Conservation (phyloP, 1,140 invertebrate species). For the Drosophila tropicalis region DNA sequence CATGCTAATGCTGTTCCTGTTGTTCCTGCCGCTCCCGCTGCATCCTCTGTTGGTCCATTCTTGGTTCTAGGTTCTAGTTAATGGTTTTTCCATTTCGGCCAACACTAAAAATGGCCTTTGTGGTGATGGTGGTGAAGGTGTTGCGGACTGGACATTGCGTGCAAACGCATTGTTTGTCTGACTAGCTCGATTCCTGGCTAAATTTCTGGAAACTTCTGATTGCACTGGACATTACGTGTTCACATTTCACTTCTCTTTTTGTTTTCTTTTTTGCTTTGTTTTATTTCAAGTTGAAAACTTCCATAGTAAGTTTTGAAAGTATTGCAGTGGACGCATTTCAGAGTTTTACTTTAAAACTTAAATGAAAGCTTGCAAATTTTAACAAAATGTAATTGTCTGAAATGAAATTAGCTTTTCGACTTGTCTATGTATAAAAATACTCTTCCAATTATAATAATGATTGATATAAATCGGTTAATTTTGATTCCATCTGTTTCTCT, state of each 20-base stretch:
- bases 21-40: not conserved
- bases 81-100: constrained; percentile 47
- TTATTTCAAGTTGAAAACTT: not conserved
- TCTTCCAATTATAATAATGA: too few species aligned
- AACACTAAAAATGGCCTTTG: constrained; percentile 33
- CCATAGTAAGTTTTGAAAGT: not conserved
- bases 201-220: constrained; percentile 13
- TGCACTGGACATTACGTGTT: constrained; percentile 7
- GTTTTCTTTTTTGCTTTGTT: not conserved
- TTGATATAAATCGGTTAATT: too few species aligned
- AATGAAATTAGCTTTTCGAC: too few species aligned
- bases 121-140: not conserved
- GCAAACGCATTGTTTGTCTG: constrained; percentile 9
- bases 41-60: too few species aligned
- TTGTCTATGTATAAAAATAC: too few species aligned
- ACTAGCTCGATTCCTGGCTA: constrained; percentile 4
- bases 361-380: too few species aligned
- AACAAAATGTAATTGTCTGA: too few species aligned
- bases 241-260: not conserved
- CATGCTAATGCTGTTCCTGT: constrained; percentile 17
- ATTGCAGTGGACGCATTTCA: not conserved
- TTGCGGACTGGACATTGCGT: not conserved
- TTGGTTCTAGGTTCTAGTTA: constrained; percentile 11
- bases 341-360: too few species aligned
- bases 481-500: too few species aligned